Evolutionary conservation across 2,888 invertebrate genomes (phyloP), one percentile per base, ranked within the genome.

Genomic region (Oasisia sp.): DNA sequence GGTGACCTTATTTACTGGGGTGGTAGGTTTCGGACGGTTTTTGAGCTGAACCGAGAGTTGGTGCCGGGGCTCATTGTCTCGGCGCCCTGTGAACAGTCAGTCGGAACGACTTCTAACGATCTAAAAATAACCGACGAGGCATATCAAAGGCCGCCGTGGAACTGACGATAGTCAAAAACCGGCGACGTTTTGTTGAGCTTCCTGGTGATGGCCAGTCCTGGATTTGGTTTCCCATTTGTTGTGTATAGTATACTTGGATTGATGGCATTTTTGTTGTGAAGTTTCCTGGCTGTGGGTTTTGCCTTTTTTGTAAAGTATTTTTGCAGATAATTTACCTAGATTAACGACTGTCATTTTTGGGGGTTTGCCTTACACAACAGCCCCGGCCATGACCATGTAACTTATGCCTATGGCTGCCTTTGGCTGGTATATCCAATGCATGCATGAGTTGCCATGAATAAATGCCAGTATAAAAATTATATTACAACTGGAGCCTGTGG

Each of bases 1-100:
- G n/a, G 74, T 74, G 74, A 74, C 74, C 74, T 74, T 74, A 74
- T 74, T 74, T 74, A 74, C 74, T 74, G 74, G 74, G 74, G 74
- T 74, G 27, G 74, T 74, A n/a, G 74, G 74, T 74, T 74, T 27
- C 4, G 74, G 74, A 74, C 74, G 74, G 74, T 74, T 27, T 74
- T 4, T 74, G 74, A 74, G 74, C 74, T 74, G 74, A 74, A 74
- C 74, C 74, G 74, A 27, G 74, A n/a, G 14, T 74, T 74, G 74
- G 74, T 74, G 74, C 74, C 74, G 74, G 74, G 74, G 74, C 74
- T 74, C 74, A 74, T 74, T 74, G 74, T 74, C n/a, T 74, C 74
- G 74, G 74, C 74, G n/a, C 74, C 74, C 74, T 74, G 74, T 74
- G 74, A 74, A 74, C 74, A 74, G 74, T 74, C 74, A 74, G 74